Base-by-base conservation (phyloP, 2,113 vertebrate genomes). In the Pituophis catenifer region DNA sequence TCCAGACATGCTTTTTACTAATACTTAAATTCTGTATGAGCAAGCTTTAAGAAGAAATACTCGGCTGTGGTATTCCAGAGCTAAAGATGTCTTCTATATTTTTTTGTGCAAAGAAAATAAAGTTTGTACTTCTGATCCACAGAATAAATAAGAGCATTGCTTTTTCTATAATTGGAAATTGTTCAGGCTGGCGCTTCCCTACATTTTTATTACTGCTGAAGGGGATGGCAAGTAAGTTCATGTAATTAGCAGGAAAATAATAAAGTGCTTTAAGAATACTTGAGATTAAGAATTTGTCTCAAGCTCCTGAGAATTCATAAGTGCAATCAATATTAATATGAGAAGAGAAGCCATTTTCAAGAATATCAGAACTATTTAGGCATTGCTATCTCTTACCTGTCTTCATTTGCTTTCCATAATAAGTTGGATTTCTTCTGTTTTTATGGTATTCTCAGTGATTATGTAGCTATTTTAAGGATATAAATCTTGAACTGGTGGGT, bases 311-410 rank as follows among this genome's bases (percentile, higher is more conserved):
- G 21, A 96, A 92, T 95, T 91, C 93, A 92, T 93, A 94, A 94
- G 95, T 94, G 86, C 95, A 95, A 96, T 96, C 92, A 94, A 89
- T 85, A 96, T 96, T 96, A 96, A 97, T 96, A 97, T 96, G 94
- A 93, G 94, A 93, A 92, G 92, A 94, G 92, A 94, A 95, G 59
- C 92, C 92, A 94, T 93, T 93, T 96, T 94, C 93, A 96, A 95
- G 86, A 94, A 95, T 95, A 89, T 95, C 95, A 92, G 88, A 95
- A 96, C 95, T 94, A 91, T 94, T 70, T 90, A 70, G 94, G 81
- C 91, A 87, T 0, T 94, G 92, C 87, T 57, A 59, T 94, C 4
- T 89, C 93, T 48, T 62, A 58, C 94, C 57, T 50, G 53, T 91
- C 93, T 95, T 92, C 93, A 91, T 96, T 94, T 93, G 0, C 57